phyloP scores from a whole-genome alignment of 53 echinoderm and acorn worm genomes.

The Arbacia lixula region DNA sequence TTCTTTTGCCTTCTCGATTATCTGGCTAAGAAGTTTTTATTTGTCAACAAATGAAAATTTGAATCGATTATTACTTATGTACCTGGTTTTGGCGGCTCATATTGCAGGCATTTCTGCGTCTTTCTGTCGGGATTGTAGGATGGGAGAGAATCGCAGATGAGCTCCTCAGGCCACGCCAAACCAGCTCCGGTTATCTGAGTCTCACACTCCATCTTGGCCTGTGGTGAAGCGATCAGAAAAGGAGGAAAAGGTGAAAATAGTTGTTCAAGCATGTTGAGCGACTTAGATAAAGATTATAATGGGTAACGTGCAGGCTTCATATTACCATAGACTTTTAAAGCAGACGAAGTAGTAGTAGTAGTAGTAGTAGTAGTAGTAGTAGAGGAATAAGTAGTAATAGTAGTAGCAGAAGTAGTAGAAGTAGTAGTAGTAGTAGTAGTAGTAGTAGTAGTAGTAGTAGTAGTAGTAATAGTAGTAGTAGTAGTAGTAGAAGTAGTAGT shows the following conservation, averaged over 20 bases:
- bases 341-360: too few relatives aligned
- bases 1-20: too few relatives aligned
- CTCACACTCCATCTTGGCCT: conserved; percentile 82
- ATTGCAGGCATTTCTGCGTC: conserved; percentile 72
- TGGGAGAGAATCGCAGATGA: conserved; percentile 75
- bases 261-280: background rate
- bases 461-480: background rate
- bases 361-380: too few relatives aligned
- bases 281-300: background rate
- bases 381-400: too few relatives aligned
- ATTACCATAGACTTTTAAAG: too few relatives aligned
- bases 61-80: background rate
- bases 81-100: conserved; percentile 85
- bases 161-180: conserved; percentile 74
- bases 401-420: background rate
- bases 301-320: too few relatives aligned
- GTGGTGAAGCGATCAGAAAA: background rate
- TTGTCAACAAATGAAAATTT: too few relatives aligned
- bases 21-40: too few relatives aligned
- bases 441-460: background rate
- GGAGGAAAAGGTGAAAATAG: too few relatives aligned
- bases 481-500: too few relatives aligned
- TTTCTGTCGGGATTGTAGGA: conserved; percentile 32
- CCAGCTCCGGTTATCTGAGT: conserved; percentile 48
- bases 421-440: background rate